phyloP scores from a whole-genome alignment of 2,888 invertebrate species.

The Punctoribates punctum region DNA sequence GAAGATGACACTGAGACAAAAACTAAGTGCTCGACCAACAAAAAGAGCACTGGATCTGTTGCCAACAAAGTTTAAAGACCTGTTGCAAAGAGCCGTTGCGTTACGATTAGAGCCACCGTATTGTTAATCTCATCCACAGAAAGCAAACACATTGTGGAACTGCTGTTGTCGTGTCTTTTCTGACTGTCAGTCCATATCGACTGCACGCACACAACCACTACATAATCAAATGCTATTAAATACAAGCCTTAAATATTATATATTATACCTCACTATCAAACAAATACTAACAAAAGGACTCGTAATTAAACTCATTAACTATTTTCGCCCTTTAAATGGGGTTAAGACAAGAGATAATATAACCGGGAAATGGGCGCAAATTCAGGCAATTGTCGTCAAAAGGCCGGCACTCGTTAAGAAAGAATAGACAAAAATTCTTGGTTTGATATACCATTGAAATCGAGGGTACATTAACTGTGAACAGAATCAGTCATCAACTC shows the following conservation, averaged over 20 bases:
- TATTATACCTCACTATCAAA: conserved; percentile 24
- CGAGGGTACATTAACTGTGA: not conserved
- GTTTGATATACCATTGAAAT: not conserved
- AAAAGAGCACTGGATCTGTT: not conserved
- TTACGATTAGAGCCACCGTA: conserved; percentile 21
- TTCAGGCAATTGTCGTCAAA: not conserved
- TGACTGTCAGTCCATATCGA: conserved; percentile 31
- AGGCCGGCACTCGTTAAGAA: not conserved
- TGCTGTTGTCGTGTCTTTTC: conserved; percentile 6
- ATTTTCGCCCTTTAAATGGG: conserved; percentile 25
- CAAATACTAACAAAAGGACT: conserved; percentile 15
- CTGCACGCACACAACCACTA: conserved; percentile 16
- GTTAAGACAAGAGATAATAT: not conserved
- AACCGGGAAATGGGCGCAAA: conserved; percentile 10
- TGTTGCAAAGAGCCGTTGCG: conserved; percentile 22
- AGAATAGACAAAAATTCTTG: not conserved
- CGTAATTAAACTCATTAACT: conserved; percentile 27
- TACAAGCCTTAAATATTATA: conserved; percentile 5
- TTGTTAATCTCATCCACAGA: not conserved
- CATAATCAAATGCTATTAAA: conserved; percentile 3
- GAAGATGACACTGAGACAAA: conserved; percentile 27
- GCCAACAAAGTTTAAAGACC: conserved; percentile 34
- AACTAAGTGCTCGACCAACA: conserved; percentile 2
- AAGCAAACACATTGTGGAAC: not conserved
- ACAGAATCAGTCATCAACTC: not conserved